Conservation (phyloP, 2,888 invertebrate genomes). For the Tenodera sinensis region DNA sequence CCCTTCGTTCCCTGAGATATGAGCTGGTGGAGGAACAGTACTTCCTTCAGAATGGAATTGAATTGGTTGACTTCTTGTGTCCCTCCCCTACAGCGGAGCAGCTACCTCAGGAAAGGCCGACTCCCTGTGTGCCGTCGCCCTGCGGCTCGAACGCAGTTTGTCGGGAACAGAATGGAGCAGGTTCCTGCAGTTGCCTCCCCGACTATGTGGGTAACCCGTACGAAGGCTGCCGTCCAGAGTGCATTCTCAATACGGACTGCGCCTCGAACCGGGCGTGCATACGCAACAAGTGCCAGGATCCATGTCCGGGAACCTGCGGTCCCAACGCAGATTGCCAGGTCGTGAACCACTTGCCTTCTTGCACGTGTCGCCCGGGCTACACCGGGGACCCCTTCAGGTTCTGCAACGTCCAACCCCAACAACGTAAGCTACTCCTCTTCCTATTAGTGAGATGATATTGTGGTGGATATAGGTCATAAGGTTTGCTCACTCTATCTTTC, state of each 20-base stretch:
- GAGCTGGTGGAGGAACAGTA: not conserved
- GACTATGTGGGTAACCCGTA: constrained; percentile 65
- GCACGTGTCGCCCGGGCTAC: constrained; percentile 56
- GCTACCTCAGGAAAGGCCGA: constrained; percentile 29
- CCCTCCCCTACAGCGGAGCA: constrained; percentile 50
- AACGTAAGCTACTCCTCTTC: constrained; percentile 12
- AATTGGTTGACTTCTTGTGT: constrained; percentile 37
- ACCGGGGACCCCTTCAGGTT: constrained; percentile 47
- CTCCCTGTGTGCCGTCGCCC: constrained; percentile 32
- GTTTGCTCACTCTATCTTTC: constrained; percentile 44
- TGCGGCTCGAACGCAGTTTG: constrained; percentile 39
- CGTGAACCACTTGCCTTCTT: constrained; percentile 51
- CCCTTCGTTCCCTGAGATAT: no score
- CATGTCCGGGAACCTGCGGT: constrained; percentile 59
- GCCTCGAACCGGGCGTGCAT: constrained; percentile 66
- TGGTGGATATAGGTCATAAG: constrained; percentile 45
- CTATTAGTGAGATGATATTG: not conserved
- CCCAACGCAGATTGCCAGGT: constrained; percentile 51
- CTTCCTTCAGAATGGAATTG: not conserved
- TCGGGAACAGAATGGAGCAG: constrained; percentile 44
- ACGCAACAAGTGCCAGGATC: constrained; percentile 70
- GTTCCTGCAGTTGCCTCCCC: constrained; percentile 51
- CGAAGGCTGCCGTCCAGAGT: constrained; percentile 60
- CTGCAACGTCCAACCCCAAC: constrained; percentile 37
- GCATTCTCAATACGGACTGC: constrained; percentile 68